Conservation (phyloP, 2,888 invertebrate species). For the Polydrusus tereticollis region DNA sequence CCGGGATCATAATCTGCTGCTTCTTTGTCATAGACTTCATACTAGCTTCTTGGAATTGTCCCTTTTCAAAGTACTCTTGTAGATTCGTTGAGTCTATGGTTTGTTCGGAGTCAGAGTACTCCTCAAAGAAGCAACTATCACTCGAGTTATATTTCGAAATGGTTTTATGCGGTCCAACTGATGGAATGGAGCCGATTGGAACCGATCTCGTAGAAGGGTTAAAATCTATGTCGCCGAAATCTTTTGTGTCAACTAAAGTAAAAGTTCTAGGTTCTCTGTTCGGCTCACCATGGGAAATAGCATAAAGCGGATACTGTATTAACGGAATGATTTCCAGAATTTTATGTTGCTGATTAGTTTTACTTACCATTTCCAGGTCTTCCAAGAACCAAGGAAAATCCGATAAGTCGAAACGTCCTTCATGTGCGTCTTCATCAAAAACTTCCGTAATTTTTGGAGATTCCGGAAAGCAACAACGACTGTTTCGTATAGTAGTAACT, state of each 20-base stretch:
- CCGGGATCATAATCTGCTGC: not conserved
- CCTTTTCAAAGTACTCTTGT: conserved; percentile 33
- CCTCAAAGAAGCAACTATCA: conserved; percentile 28
- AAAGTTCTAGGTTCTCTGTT: conserved; percentile 30
- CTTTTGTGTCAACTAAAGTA: conserved; percentile 25
- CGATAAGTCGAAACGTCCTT: not conserved
- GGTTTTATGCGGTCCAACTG: not conserved
- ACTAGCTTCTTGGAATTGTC: not conserved
- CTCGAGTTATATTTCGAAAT: conserved; percentile 7
- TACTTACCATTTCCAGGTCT: not conserved
- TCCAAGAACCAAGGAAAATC: conserved; percentile 37
- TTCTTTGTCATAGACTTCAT: not conserved
- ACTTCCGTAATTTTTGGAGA: not conserved
- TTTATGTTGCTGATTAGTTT: not conserved
- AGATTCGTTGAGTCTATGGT: conserved; percentile 40
- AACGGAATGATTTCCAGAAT: not conserved
- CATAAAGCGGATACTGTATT: conserved; percentile 12
- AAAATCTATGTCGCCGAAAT: conserved; percentile 25
- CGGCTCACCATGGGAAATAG: conserved; percentile 21
- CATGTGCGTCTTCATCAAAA: not conserved
- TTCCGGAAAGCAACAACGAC: conserved; percentile 20
- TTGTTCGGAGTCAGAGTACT: conserved; percentile 43
- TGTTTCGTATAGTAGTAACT: conserved; percentile 25
- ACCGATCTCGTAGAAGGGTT: not conserved
- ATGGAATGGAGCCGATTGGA: not conserved